Conservation (phyloP, 2,113 vertebrate genomes). For the Meleagris gallopavo region DNA sequence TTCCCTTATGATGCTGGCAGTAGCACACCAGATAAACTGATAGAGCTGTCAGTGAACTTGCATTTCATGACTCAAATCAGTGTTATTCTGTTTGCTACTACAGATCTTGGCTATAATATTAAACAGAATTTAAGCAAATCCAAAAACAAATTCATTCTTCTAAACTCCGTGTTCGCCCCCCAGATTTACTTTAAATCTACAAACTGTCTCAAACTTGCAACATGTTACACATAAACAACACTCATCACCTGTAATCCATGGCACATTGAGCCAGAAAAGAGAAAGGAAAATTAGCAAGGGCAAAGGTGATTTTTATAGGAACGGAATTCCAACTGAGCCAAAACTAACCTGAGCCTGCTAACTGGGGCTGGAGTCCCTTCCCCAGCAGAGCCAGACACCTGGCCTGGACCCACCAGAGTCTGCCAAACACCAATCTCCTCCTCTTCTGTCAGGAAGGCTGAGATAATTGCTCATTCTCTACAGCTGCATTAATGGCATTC, state of each 20-base stretch:
- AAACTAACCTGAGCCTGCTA: not conserved
- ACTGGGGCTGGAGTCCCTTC: not conserved
- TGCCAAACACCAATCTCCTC: not conserved
- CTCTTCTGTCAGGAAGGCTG: not conserved
- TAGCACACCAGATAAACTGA: not conserved
- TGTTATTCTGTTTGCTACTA: not conserved
- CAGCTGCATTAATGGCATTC: not conserved
- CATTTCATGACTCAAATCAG: not conserved
- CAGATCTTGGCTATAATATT: not conserved
- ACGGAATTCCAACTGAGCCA: not conserved
- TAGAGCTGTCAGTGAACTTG: not conserved
- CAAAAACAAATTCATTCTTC: not conserved
- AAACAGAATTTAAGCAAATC: not conserved
- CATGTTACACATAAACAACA: no score
- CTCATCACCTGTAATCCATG: not conserved
- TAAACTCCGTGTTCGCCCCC: no score
- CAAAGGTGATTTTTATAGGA: not conserved
- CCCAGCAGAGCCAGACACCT: not conserved
- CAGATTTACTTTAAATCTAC: no score
- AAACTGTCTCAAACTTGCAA: no score
- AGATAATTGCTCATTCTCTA: not conserved
- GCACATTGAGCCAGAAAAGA: not conserved
- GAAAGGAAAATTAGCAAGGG: not conserved
- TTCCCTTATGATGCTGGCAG: rapidly evolving
- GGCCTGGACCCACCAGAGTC: not conserved